Conservation (phyloP, 2,797 vertebrate genomes). For the Hemibagrus guttatus region DNA sequence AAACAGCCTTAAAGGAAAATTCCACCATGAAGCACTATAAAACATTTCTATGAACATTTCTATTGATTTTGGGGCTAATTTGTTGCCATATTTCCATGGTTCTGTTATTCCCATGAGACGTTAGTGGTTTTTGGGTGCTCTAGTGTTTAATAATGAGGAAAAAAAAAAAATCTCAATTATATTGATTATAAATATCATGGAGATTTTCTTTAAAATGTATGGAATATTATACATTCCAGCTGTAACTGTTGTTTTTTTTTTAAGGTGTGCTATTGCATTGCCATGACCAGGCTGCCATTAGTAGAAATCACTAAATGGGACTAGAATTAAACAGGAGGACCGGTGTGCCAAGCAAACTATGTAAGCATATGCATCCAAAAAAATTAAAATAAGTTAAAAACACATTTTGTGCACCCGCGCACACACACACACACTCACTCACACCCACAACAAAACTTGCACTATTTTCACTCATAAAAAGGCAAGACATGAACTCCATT, state of each 20-base stretch:
- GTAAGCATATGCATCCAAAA: not conserved
- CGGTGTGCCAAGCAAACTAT: not conserved
- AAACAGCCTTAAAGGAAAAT: not conserved
- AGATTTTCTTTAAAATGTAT: not conserved
- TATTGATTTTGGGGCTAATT: too few species aligned
- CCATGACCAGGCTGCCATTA: not conserved
- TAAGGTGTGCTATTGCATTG: not conserved
- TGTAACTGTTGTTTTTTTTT: not conserved
- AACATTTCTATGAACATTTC: not conserved
- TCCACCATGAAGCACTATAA: not conserved
- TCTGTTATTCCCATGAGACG: not conserved
- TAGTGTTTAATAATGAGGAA: not conserved
- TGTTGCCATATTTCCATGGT: not conserved
- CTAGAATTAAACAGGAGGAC: not conserved
- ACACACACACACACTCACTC: conserved; percentile 52
- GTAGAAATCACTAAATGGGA: not conserved
- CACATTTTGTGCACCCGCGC: conserved; percentile 27
- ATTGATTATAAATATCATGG: not conserved
- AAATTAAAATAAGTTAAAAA: conserved; percentile 38
- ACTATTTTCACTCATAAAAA: conserved; percentile 42
- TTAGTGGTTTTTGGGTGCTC: not conserved
- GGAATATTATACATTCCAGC: not conserved
- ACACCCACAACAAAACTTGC: conserved; percentile 38
- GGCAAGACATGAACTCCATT: conserved; percentile 14
- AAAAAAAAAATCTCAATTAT: not conserved